Base-by-base conservation (phyloP, 2,113 vertebrate species). In the Pandion haliaetus region DNA sequence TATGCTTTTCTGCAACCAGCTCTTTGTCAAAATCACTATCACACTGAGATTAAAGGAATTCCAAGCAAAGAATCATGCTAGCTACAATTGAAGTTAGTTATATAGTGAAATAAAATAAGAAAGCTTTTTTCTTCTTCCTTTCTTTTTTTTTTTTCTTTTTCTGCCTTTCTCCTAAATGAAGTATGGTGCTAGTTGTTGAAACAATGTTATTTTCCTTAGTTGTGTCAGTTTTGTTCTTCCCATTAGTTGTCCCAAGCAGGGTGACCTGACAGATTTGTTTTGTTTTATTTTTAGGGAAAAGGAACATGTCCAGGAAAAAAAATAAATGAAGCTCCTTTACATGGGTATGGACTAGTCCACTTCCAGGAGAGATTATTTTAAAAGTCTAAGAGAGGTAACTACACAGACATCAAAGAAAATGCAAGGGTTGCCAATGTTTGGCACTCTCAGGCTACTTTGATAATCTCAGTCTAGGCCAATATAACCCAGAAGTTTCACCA, bases 341-440 rank as follows among this genome's bases (percentile, higher is more conserved):
- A 23, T 17, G 18, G 17, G 14, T 73, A 29, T 23, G 3, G 13
- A 42, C 15, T 11, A 52, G 31, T 14, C 5, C 3, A 16, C 6
- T 67, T 55, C 17, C 21, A 85, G 54, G 1, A 67, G 3, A 54
- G 3, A 57, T 14, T 5, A 18, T 61, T 57, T 87, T 49, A 8
- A 52, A 81, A 79, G 6, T 28, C 21, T 36, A 5, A 29, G 34
- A 76, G 10, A 52, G 8, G 2, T 25, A n/a, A 49, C 32, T 58
- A 8, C 19, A 40, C 25, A 50, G 25, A 15, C 14, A 47, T 2
- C 4, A 26, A 86, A 67, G 25, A 28, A 67, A 79, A 79, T 12
- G 2, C 1, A 4, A 4, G 2, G 0, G 1, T 29, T 67, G 2
- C 8, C 29, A 38, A 2, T 2, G 3, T 45, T 47, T 74, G 11